A percentile compares a stretch with the other conserved stretches of the same genome.
phyloP scores from a whole-genome alignment of 2,113 vertebrate species.

The Taxidea taxus region DNA sequence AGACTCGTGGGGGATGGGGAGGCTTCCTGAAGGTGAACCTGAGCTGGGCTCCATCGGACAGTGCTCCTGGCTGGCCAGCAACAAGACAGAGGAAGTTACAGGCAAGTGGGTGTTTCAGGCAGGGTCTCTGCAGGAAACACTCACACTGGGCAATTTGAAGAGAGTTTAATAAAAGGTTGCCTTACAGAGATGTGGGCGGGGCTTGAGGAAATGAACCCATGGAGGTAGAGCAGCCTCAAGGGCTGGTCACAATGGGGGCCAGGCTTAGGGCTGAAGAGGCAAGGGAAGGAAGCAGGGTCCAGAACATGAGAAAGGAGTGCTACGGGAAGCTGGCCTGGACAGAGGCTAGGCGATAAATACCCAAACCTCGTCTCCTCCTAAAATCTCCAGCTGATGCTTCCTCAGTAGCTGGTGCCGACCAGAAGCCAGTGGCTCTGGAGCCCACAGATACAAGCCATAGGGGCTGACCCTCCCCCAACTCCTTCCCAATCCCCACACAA shows the following conservation, averaged over 20 bases:
- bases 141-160: not conserved
- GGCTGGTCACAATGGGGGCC: not conserved
- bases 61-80: not conserved
- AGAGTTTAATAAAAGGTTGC: not conserved
- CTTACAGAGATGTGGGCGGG: not conserved
- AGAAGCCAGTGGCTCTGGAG: not conserved
- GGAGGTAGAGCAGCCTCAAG: not conserved
- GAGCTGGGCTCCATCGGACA: not conserved
- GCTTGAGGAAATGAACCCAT: not conserved
- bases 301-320: not conserved
- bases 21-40: not conserved
- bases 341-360: not conserved
- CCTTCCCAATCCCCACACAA: not conserved
- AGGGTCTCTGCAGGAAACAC: not conserved
- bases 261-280: not conserved
- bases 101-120: not conserved
- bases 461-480: not conserved
- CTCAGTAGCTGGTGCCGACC: not conserved
- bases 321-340: not conserved
- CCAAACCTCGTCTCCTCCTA: not conserved
- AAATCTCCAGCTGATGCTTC: not conserved
- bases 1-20: not conserved
- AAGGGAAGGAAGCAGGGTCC: not conserved
- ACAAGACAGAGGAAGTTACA: not conserved
- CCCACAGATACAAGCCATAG: accelerated